These are phyloP conservation scores for Drosophila tripunctata DNA, from an alignment of 2,888 invertebrate genomes.

Conservation along the genomic window DNA sequence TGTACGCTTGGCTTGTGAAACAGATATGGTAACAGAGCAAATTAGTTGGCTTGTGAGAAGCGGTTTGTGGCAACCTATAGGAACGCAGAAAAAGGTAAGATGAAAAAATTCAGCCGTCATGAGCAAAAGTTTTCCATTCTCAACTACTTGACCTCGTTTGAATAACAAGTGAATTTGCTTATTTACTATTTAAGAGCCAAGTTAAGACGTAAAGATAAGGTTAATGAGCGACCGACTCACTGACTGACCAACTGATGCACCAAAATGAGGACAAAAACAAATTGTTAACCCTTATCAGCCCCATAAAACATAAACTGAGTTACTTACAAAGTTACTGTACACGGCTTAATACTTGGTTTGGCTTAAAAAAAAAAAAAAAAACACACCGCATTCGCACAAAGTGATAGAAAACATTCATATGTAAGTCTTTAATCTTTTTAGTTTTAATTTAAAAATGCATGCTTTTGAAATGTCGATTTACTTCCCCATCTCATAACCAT, in stretches of 20 bases:
- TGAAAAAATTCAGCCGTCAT: constrained; percentile 1
- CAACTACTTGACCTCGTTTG: constrained; percentile 76
- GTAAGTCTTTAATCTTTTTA: no score
- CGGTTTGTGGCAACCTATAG: not conserved
- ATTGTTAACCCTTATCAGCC: not conserved
- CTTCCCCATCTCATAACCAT: no score
- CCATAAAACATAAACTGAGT: not conserved
- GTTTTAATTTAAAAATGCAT: no score
- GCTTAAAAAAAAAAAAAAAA: no score
- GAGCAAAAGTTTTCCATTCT: constrained; percentile 8
- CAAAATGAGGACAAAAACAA: not conserved
- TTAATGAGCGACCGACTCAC: constrained; percentile 43
- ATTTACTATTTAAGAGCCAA: constrained; percentile 52
- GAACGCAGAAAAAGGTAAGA: constrained; percentile 10
- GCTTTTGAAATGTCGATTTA: no score
- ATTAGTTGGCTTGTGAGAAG: constrained; percentile 39
- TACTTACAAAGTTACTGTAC: not conserved
- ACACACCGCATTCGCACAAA: constrained; percentile 2
- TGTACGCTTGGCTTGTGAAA: constrained; percentile 47
- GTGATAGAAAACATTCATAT: no score
- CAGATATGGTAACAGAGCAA: constrained; percentile 69
- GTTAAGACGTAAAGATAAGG: constrained; percentile 36
- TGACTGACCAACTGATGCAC: constrained; percentile 25
- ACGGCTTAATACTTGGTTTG: not conserved
- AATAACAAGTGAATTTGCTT: constrained; percentile 69